Base-by-base conservation (phyloP, 2,888 invertebrate species). In the Habroteleia sp. region DNA sequence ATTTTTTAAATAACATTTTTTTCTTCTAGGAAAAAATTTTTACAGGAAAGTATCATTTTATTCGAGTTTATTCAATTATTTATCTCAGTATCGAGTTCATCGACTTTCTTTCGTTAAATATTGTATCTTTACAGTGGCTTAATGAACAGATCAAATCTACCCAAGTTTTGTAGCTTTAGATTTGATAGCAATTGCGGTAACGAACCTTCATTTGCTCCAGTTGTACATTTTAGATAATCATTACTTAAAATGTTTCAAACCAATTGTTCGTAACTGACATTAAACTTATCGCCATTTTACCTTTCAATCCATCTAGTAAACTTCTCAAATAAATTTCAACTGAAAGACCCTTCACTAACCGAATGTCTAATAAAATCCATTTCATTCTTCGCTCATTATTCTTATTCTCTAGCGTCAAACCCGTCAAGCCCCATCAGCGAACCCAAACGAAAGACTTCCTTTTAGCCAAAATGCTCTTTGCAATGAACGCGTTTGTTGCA, bases 141-240 rank as follows among this genome's bases (percentile, higher is more conserved):
- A n/a, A n/a, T n/a, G n/a, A n/a, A n/a, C n/a, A n/a, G n/a, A n/a
- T n/a, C n/a, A n/a, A n/a, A n/a, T n/a, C n/a, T n/a, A n/a, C n/a
- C n/a, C n/a, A n/a, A n/a, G n/a, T n/a, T n/a, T n/a, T n/a, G n/a
- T n/a, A n/a, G n/a, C n/a, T n/a, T n/a, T n/a, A n/a, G n/a, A n/a
- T n/a, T n/a, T n/a, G n/a, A n/a, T n/a, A n/a, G 17, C 25, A 46
- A 3, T 60, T 60, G 8, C 16, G 8, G 13, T 16, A 50, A 20
- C 33, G 31, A 27, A 25, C 31, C 33, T 42, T 42, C 10, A n/a
- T 7, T 23, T 25, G 39, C 39, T 25, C 10, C 42, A 5, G 25
- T 20, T 42, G 23, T 50, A 62, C n/a, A 50, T 42, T 63, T 33
- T 13, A n/a, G 31, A 41, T 50, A 48, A 63, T 42, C 31, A 31